Evolutionary conservation across 2,888 invertebrate species (phyloP), one percentile per base, ranked within the genome.

Genomic region (Schrankia costaestrigalis): DNA sequence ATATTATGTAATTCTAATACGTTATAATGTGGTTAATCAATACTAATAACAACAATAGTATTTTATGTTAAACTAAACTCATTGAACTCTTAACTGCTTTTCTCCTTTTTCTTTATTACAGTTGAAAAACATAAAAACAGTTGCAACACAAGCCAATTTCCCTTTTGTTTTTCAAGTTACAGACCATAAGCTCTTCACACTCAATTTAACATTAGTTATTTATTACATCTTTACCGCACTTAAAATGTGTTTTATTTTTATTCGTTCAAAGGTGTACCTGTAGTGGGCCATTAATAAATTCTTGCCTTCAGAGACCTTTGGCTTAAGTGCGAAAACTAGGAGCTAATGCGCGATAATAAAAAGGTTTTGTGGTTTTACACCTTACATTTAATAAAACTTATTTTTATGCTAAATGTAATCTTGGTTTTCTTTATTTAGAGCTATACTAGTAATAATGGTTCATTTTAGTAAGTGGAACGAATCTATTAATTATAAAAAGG

Each of bases 131-230:
- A 21, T 12, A 11, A 30, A 30, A 30, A 24, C 51, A 60, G 54
- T 61, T 46, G 64, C 32, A 56, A 61, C 51, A 53, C 40, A 44
- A 42, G 50, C 60, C 59, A 63, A 73, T 68, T 62, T 65, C 62
- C 68, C 68, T 10, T 65, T 65, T 66, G 71, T 66, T 71, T 74
- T 62, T 61, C 47, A 67, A 64, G 73, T 80, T 69, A 72, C 62
- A 75, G 71, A 57, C 76, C 75, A 77, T 83, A 80, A 81, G 74
- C 69, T 74, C 73, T 80, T 76, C 72, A 56, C 83, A 81, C 77
- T 80, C 82, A 84, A 84, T 84, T 84, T 81, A 84, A 82, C 81
- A 77, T 78, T 65, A 66, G 78, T 72, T 79, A 82, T 82, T 82
- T 82, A 83, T 82, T 78, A 69, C 78, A 60, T 73, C 75, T 78